A percentile compares a stretch with the other conserved stretches of the same genome.
phyloP scores from a whole-genome alignment of 2,113 vertebrate genomes.

The Desmodus rotundus region DNA sequence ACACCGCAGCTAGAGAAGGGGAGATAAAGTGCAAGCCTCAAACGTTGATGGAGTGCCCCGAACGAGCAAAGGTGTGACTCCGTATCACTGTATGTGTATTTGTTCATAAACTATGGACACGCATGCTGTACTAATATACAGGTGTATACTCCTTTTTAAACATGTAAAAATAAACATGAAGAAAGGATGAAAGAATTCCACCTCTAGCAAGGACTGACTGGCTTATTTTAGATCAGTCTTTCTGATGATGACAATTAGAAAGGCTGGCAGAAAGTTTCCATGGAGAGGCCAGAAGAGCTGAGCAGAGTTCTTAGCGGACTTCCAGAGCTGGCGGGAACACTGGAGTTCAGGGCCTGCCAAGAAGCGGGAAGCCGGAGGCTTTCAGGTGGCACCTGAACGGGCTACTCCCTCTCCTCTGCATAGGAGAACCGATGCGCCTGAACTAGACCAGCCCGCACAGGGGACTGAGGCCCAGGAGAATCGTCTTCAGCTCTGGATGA shows the following conservation, averaged over 20 bases:
- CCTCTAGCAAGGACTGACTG: background rate
- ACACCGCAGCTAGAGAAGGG: background rate
- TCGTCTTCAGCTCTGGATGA: background rate
- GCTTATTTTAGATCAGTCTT: background rate
- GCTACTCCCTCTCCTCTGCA: too few relatives aligned
- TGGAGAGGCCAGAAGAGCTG: background rate
- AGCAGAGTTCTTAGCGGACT: background rate
- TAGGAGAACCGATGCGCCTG: background rate
- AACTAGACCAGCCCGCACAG: background rate
- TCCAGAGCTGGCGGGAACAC: background rate
- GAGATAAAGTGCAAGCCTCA: background rate
- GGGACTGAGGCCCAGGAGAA: too few relatives aligned
- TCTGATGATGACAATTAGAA: background rate
- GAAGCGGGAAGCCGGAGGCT: background rate
- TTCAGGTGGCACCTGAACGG: background rate
- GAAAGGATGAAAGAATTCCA: background rate
- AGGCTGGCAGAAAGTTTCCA: background rate
- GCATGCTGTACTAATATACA: background rate
- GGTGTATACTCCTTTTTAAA: background rate
- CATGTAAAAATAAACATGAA: background rate
- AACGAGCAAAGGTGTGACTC: background rate
- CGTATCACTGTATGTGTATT: rapidly evolving
- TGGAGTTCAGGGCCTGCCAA: background rate
- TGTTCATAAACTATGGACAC: background rate
- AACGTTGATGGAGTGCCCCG: background rate